Base-by-base conservation (phyloP, 2,888 invertebrate species). In the Troides oblongomaculatus region DNA sequence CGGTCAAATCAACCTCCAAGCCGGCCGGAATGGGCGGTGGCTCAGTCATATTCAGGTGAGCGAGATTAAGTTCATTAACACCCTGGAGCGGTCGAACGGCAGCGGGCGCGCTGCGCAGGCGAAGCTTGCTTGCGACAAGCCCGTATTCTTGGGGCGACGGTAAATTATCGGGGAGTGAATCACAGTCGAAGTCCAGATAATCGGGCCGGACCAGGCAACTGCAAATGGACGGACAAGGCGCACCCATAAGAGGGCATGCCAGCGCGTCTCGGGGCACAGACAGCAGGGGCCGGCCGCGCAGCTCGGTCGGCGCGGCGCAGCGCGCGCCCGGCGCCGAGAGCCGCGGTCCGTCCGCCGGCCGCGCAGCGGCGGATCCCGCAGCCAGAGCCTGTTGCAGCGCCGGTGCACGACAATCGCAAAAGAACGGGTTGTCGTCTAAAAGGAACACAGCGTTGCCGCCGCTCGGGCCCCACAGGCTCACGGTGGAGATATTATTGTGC, bases 371-470 rank as follows among this genome's bases (percentile, higher is more conserved):
- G 46, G 10, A 1, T 10, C 67, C 56, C 56, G n/a, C 56, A 30
- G 5, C 39, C 53, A 75, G 69, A 0, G 84, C 71, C 4, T 68
- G 53, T 58, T 78, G 82, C 0, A 85, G 62, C 0, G 66, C 36
- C 23, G 70, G 60, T 25, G 50, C 8, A n/a, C 30, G 5, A 64
- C 87, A 87, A 69, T 83, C 81, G 72, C 87, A 86, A 8, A 0
- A 0, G 30, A 81, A 74, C 0, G 84, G 85, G 66, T 87, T 87
- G 63, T 77, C 14, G 18, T 77, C 78, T 0, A 87, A 69, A 0
- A 78, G 65, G 7, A 86, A 61, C 2, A n/a, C 30, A 8, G 63
- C 30, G 25, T 1, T 36, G 6, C 62, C 23, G 21, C 21, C 57
- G n/a, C 25, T 43, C 21, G 7, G 25, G 5, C 36, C 72, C 4